A percentile compares a stretch with the other conserved stretches of the same genome.
phyloP scores from a whole-genome alignment of 2,797 vertebrate genomes.

The Sylvilagus floridanus region DNA sequence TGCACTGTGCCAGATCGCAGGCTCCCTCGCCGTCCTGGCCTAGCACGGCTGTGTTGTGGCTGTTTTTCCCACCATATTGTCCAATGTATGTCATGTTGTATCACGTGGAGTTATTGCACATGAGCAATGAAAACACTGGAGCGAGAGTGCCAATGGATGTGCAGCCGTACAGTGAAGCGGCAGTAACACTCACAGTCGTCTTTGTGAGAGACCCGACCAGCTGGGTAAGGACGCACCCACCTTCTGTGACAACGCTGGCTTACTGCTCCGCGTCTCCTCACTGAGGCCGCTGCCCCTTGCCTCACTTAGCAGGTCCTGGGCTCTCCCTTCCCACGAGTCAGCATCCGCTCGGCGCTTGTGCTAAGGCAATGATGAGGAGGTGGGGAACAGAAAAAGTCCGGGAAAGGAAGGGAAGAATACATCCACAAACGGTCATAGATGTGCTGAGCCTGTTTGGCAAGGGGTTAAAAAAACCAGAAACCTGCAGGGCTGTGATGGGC shows the following conservation, averaged over 20 bases:
- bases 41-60: not conserved
- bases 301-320: not conserved
- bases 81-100: not conserved
- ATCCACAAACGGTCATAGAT: not conserved
- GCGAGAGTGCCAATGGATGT: slow-evolving; percentile 12
- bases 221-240: not conserved
- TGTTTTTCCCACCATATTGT: not conserved
- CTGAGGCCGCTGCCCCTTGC: not conserved
- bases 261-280: not conserved
- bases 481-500: not conserved
- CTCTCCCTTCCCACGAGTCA: not conserved
- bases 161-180: not conserved
- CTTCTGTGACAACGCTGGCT: not conserved
- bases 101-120: not conserved
- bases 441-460: not conserved
- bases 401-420: not conserved
- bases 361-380: not conserved
- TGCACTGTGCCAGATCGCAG: not conserved
- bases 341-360: not conserved
- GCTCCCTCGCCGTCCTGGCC: not conserved
- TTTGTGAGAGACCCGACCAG: not conserved
- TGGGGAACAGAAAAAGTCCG: not conserved
- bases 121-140: slow-evolving; percentile 4
- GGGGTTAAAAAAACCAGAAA: not conserved
- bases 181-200: not conserved